Conservation (phyloP, 2,113 vertebrate species). For the Triplophysa tibetana region DNA sequence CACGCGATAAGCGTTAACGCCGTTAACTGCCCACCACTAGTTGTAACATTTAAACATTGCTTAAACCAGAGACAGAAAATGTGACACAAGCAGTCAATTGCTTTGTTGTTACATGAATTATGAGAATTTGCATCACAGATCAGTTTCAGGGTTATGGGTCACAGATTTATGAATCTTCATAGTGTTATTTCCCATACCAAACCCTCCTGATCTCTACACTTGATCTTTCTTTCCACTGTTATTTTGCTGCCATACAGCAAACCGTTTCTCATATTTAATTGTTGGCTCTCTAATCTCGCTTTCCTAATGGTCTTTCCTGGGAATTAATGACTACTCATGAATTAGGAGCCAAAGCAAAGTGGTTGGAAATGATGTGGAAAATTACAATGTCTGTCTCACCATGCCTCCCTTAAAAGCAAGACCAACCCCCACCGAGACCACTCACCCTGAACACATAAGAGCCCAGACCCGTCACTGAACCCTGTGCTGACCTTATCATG, state of each 20-base stretch:
- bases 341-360: conserved; percentile 13
- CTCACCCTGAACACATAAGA: conserved; percentile 17
- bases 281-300: not conserved
- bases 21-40: too few species aligned
- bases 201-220: conserved; percentile 12
- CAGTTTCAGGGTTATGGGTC: not conserved
- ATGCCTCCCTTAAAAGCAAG: not conserved
- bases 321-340: conserved; percentile 32
- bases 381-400: not conserved
- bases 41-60: not conserved
- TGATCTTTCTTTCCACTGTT: conserved; percentile 27
- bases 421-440: conserved; percentile 5
- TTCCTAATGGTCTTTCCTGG: not conserved
- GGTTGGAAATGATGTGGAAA: conserved; percentile 28
- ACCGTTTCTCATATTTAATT: not conserved
- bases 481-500: conserved; percentile 31
- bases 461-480: conserved; percentile 1
- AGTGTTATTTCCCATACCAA: not conserved
- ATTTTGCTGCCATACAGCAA: not conserved
- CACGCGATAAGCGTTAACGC: too few species aligned
- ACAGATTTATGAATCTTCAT: conserved; percentile 10
- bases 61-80: not conserved
- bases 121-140: conserved; percentile 7
- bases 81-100: not conserved
- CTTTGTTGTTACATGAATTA: conserved; percentile 11